Evolutionary conservation across 2,797 vertebrate species (phyloP), one percentile per base, ranked within the genome.

Genomic region (Danio jaintianensis): DNA sequence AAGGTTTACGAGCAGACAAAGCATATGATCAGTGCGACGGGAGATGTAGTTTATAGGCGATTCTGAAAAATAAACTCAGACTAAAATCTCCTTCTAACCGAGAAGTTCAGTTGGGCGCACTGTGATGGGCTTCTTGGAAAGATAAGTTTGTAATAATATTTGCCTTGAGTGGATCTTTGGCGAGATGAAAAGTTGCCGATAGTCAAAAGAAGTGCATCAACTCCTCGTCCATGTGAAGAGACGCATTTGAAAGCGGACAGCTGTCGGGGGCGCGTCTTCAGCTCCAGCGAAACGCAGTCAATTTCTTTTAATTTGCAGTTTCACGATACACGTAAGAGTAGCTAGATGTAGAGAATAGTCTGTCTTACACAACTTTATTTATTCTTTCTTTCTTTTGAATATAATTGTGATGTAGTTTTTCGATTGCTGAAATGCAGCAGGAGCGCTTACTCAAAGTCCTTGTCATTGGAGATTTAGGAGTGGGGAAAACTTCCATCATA

Each of bases 401-500:
- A 13, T 56, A 8, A 15, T 9, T 69, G 64, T n/a, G 7, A 50
- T 16, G 29, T 15, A 6, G 11, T 29, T 15, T 18, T 67, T 50
- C 52, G 11, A 40, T 6, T 4, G 40, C 13, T 45, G 52, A 58
- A 8, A 82, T 94, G 93, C 93, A 93, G 88, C 89, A 86, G 69
- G 94, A 95, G 82, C 91, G 91, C 13, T 88, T 94, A 79, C 89
- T 94, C 18, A 95, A 95, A 75, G 92, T 95, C 0, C 58, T 95
- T 63, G 93, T 95, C 5, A 91, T 95, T 81, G 94, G 94, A 0
- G 94, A 95, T 20, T 87, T 95, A 10, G 94, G 94, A 0, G 94
- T 94, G 4, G 94, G 94, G 0, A 95, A 95, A 13, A 95, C 94
- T 9, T 93, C 94, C 67, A 89, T 95, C 82, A 95, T 95, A 0